These are phyloP conservation scores for Sparus aurata DNA, from an alignment of 2,797 vertebrate species.

Conservation along the genomic window DNA sequence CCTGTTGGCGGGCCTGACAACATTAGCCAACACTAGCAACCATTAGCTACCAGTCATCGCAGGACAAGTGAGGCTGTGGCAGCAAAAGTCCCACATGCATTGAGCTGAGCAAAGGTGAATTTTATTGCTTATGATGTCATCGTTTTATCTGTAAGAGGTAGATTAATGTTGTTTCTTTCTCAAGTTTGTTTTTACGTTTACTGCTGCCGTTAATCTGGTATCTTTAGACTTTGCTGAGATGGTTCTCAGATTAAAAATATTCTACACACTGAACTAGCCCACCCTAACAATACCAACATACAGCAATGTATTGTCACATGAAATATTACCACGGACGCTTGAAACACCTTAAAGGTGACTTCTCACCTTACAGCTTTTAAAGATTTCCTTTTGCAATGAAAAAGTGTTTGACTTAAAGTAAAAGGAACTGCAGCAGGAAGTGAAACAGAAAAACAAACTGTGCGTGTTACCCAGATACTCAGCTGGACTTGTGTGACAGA, in stretches of 20 bases:
- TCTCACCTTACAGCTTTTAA: background rate
- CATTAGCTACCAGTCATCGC: background rate
- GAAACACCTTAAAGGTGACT: background rate
- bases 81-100: background rate
- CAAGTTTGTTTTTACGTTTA: background rate
- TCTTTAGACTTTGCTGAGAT: background rate
- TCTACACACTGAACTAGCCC: background rate
- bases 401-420: background rate
- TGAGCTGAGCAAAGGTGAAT: background rate
- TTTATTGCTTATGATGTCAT: background rate
- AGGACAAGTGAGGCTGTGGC: background rate
- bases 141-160: background rate
- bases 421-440: slow-evolving; percentile 37
- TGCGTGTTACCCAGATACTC: background rate
- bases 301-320: background rate
- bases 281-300: too few species aligned
- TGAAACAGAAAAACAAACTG: slow-evolving; percentile 37
- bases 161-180: background rate
- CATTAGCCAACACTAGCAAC: background rate
- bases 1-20: background rate
- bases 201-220: too few species aligned
- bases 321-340: background rate
- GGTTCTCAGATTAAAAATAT: background rate
- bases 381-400: background rate
- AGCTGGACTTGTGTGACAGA: background rate